These are phyloP conservation scores for Uromys caudimaculatus DNA, from an alignment of 2,797 vertebrate species.

Conservation along the genomic window DNA sequence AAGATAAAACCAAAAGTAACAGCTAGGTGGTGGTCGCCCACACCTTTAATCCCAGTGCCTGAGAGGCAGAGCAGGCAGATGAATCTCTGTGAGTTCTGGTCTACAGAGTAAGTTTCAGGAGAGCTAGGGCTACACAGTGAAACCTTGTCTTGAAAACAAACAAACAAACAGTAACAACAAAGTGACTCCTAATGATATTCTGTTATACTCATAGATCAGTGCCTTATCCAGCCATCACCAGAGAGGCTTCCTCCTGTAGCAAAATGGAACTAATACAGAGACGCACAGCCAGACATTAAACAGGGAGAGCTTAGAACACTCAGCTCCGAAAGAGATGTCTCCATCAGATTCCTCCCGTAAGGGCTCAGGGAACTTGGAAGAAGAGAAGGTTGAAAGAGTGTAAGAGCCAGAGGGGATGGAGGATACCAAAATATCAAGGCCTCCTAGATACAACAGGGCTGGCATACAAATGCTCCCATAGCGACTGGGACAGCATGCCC, in stretches of 20 bases:
- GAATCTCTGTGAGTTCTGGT: not conserved
- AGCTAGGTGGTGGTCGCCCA: not conserved
- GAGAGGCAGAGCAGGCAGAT: not conserved
- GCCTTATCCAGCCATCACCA: not conserved
- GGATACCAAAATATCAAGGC: not conserved
- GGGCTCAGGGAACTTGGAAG: not conserved
- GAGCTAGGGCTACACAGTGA: not conserved
- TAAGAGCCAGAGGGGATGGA: not conserved
- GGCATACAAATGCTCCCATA: not conserved
- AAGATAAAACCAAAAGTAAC: not conserved
- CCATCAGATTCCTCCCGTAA: not conserved
- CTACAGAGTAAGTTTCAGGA: not conserved
- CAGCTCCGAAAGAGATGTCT: not conserved
- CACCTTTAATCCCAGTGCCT: not conserved
- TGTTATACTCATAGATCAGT: not conserved
- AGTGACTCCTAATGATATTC: not conserved
- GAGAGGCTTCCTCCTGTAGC: not conserved
- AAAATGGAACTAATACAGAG: not conserved
- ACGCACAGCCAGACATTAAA: not conserved
- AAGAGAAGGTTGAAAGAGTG: not conserved
- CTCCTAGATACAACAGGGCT: not conserved
- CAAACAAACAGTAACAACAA: not conserved
- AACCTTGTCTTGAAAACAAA: not conserved
- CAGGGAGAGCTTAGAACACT: not conserved
- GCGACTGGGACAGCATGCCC: not conserved